Base-by-base conservation (phyloP, 2,797 vertebrate species). In the Holocentrus rufus region DNA sequence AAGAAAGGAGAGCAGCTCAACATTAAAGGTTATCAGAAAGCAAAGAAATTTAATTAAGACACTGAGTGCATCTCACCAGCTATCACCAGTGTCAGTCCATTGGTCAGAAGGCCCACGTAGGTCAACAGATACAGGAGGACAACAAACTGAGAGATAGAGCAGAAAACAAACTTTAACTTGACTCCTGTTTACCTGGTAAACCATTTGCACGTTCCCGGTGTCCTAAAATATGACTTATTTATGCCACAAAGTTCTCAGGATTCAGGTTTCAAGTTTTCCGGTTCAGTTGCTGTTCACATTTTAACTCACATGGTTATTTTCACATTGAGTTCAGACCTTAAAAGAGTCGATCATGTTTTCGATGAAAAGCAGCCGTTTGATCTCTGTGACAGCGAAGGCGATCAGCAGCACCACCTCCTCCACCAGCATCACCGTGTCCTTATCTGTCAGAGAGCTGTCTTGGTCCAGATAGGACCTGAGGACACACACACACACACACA, bases 51-150 rank as follows among this genome's bases (percentile, higher is more conserved):
- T 10, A 11, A 15, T 44, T 3, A 15, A 14, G 4, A 4, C 5
- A 44, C 14, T 4, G 49, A 23, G 39, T 11, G 5, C 4, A 44
- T 42, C 93, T 94, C 89, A 95, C 96, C 95, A 20, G 93, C 87
- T 76, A 97, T 95, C 66, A 97, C 82, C 82, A 98, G 93, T 22
- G 96, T 97, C 81, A 97, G 89, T 66, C 96, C 96, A 4, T 94
- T 96, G 90, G 94, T 94, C 31, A 92, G 73, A 2, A 95, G 77
- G 7, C 97, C 97, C 22, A 98, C 93, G 18, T 95, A 95, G 17
- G 93, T 95, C 92, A 98, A 76, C 91, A 97, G 89, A 88, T 97
- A 98, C 89, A 97, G 94, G 60, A 98, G 88, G 69, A 93, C 83
- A 22, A 94, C 85, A 76, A 98, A 95, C 97, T 98, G 90, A 47